Conservation (phyloP, 2,113 vertebrate species). For the Muscicapa adusta region DNA sequence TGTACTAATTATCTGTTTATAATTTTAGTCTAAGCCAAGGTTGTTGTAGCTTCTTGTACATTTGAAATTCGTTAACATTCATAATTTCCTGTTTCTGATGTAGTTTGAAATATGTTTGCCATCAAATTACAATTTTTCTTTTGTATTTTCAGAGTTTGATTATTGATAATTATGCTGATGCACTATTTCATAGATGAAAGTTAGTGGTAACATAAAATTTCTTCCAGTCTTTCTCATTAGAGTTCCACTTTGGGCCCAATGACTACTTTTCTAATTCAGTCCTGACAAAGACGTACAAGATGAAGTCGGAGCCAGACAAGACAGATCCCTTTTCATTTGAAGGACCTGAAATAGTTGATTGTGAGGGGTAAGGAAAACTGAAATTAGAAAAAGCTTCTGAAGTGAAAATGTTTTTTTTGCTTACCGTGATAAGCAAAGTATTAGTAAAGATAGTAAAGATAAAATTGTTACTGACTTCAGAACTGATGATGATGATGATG, state of each 20-base stretch:
- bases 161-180: not conserved
- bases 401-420: not conserved
- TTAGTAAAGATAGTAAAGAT: no score
- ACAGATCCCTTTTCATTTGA: slow-evolving; percentile 95
- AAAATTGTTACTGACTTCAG: not conserved
- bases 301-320: slow-evolving; percentile 93
- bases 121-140: not conserved
- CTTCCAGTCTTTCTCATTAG: slow-evolving; percentile 91
- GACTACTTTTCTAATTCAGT: slow-evolving; percentile 91
- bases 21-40: not conserved
- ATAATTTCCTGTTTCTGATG: not conserved
- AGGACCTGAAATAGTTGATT: slow-evolving; percentile 95
- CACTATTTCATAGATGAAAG: not conserved
- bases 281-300: slow-evolving; percentile 96
- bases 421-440: not conserved
- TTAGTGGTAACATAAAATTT: not conserved
- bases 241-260: slow-evolving; percentile 96
- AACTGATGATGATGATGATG: not conserved
- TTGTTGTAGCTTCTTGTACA: not conserved
- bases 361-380: slow-evolving; percentile 86
- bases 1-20: not conserved
- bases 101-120: not conserved
- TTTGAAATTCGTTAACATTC: not conserved
- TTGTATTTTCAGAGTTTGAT: not conserved
- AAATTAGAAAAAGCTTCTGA: not conserved